Conservation (phyloP, 2,113 vertebrate species). For the Sinocyclocheilus anophthalmus region DNA sequence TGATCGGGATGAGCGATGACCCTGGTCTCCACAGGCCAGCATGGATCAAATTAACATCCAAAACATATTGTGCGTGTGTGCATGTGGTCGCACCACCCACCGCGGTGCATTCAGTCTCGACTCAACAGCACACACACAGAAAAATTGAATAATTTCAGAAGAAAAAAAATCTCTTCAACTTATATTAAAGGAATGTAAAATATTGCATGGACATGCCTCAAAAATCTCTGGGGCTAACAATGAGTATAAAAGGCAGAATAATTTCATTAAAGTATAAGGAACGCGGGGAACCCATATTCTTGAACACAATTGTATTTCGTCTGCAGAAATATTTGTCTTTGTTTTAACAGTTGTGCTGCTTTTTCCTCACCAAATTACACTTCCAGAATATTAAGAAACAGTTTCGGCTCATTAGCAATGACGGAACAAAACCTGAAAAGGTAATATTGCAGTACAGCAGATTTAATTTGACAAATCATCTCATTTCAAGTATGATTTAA, state of each 20-base stretch:
- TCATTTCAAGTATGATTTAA: slow-evolving; percentile 11
- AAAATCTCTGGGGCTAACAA: neutral
- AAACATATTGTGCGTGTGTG: neutral
- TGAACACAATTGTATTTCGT: slow-evolving; percentile 1
- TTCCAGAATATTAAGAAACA: slow-evolving; percentile 34
- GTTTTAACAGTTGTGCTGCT: slow-evolving; percentile 42
- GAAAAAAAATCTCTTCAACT: neutral
- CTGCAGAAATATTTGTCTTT: slow-evolving; percentile 11
- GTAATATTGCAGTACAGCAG: slow-evolving; percentile 1
- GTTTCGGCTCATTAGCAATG: slow-evolving; percentile 23
- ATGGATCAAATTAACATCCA: slow-evolving; percentile 26
- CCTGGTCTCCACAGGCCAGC: neutral
- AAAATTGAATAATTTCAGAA: neutral
- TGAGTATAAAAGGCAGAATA: neutral
- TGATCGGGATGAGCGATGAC: neutral
- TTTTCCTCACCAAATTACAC: slow-evolving; percentile 15
- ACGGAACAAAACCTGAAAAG: neutral
- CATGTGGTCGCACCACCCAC: slow-evolving; percentile 29
- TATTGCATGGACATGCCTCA: slow-evolving; percentile 3
- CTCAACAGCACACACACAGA: neutral
- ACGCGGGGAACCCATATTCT: neutral
- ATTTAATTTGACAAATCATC: neutral
- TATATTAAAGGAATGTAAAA: neutral
- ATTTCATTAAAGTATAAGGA: neutral
- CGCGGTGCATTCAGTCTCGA: neutral